phyloP scores from a whole-genome alignment of 2,113 vertebrate species.

The Gobiocypris rarus region DNA sequence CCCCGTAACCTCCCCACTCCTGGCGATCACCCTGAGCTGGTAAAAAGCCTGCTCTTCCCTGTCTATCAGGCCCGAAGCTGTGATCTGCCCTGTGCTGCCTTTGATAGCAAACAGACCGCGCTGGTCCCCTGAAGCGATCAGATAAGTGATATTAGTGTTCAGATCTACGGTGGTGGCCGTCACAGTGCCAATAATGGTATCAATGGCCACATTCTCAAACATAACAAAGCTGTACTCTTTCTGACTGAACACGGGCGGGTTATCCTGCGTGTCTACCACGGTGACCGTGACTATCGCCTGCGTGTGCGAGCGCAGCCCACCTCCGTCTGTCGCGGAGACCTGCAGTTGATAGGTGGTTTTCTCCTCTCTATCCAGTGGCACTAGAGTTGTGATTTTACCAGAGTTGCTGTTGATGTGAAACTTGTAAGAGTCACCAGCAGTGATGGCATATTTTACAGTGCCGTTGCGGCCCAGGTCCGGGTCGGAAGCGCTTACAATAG shows the following conservation, averaged over 20 bases:
- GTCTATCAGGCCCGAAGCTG: conserved; percentile 86
- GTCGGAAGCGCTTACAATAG: conserved; percentile 88
- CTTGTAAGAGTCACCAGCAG: conserved; percentile 86
- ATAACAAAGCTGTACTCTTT: conserved; percentile 92
- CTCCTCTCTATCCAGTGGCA: conserved; percentile 91
- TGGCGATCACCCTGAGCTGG: conserved; percentile 91
- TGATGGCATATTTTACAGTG: conserved; percentile 89
- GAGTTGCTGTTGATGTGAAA: conserved; percentile 89
- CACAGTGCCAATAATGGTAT: conserved; percentile 88
- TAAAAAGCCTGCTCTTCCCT: conserved; percentile 93
- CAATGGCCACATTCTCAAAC: conserved; percentile 90
- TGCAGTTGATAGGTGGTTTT: conserved; percentile 93
- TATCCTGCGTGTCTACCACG: conserved; percentile 95
- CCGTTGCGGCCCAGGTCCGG: conserved; percentile 90
- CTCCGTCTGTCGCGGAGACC: conserved; percentile 88
- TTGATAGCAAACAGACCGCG: conserved; percentile 86
- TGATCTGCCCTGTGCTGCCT: conserved; percentile 83
- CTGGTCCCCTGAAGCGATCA: conserved; percentile 93
- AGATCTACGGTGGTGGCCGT: conserved; percentile 90
- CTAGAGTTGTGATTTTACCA: conserved; percentile 86
- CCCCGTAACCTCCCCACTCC: conserved; percentile 88
- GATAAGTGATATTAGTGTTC: conserved; percentile 93
- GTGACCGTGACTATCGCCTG: conserved; percentile 94
- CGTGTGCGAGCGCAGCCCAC: conserved; percentile 83
- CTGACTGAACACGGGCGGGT: conserved; percentile 91